Conservation (phyloP, 2,888 invertebrate genomes). For the Rhagium mordax region DNA sequence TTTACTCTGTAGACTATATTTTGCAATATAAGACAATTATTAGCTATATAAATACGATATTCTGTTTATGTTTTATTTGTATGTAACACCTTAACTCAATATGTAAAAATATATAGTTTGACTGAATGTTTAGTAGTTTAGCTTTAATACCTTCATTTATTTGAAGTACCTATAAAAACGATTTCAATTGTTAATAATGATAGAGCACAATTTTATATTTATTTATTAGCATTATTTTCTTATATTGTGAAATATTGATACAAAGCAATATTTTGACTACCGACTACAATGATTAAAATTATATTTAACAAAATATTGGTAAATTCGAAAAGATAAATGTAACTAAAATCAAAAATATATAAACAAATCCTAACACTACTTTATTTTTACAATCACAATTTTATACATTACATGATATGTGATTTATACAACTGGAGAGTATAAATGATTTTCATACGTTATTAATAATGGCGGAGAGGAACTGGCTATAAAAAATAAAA, state of each 20-base stretch:
- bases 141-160: no score
- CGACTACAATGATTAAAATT: neutral
- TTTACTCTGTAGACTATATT: neutral
- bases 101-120: no score
- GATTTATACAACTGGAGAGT: slow-evolving; percentile 45
- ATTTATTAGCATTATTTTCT: neutral
- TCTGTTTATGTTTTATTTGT: no score
- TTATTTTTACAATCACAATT: slow-evolving; percentile 43
- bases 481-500: slow-evolving; percentile 21
- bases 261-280: neutral
- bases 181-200: no score
- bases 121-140: no score
- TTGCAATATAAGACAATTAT: neutral
- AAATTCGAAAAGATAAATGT: neutral
- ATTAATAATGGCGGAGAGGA: slow-evolving; percentile 29
- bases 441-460: slow-evolving; percentile 22
- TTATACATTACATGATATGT: slow-evolving; percentile 50
- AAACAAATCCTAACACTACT: slow-evolving; percentile 22
- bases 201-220: neutral
- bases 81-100: no score
- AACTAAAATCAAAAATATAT: slow-evolving; percentile 5
- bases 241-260: neutral
- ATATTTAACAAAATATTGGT: neutral
- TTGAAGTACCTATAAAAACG: no score
- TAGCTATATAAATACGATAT: no score